A percentile compares a stretch with the other conserved stretches of the same genome.
Evolutionary conservation across 2,797 vertebrate genomes (phyloP).

Genomic region (Sus cebifrons): DNA sequence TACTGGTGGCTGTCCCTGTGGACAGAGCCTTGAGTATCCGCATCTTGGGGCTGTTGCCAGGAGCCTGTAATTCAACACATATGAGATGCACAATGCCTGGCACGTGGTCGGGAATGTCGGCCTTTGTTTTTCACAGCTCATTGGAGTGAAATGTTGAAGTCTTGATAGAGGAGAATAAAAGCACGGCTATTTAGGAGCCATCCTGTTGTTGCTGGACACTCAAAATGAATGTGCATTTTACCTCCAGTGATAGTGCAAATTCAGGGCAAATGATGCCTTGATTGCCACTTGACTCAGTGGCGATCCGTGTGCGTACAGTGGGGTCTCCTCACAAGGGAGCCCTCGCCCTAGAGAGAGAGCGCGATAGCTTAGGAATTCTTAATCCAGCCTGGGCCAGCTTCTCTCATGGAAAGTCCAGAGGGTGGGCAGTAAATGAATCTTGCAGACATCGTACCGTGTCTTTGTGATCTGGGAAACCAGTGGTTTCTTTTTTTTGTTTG

Average conservation of each 20-base stretch:
- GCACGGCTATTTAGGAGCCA: rapidly evolving
- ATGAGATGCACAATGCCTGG: rapidly evolving
- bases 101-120: too few relatives aligned
- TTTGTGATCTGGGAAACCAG: background rate
- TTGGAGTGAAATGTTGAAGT: background rate
- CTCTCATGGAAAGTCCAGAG: background rate
- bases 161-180: background rate
- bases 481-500: background rate
- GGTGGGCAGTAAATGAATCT: background rate
- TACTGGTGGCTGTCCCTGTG: background rate
- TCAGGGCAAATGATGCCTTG: rapidly evolving
- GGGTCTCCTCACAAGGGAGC: background rate
- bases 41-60: rapidly evolving
- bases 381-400: background rate
- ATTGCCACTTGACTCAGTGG: background rate
- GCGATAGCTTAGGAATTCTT: background rate
- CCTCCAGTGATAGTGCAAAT: background rate
- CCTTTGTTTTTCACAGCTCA: background rate
- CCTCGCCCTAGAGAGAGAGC: background rate
- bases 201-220: too few relatives aligned
- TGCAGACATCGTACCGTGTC: background rate
- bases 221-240: too few relatives aligned
- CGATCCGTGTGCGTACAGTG: background rate
- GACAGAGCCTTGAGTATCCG: rapidly evolving
- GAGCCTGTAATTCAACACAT: rapidly evolving